These are phyloP conservation scores for Endomychus coccineus DNA, from an alignment of 2,888 invertebrate species.

Conservation along the genomic window DNA sequence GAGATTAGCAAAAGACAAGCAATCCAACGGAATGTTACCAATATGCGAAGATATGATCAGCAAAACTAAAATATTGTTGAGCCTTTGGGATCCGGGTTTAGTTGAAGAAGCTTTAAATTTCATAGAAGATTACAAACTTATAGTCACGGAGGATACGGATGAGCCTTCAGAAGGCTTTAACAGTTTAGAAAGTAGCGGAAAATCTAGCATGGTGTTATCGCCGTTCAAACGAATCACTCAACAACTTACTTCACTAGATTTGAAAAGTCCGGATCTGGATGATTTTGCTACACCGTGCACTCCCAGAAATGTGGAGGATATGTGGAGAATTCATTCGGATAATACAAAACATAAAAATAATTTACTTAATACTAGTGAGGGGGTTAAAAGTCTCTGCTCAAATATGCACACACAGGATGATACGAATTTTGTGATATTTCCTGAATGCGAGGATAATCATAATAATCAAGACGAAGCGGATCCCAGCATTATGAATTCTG, in stretches of 20 bases:
- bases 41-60: constrained; percentile 70
- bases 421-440: constrained; percentile 51
- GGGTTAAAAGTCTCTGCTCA: constrained; percentile 34
- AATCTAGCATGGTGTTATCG: constrained; percentile 46
- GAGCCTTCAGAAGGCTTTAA: constrained; percentile 38
- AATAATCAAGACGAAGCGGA: no score
- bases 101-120: constrained; percentile 81
- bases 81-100: constrained; percentile 77
- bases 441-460: constrained; percentile 48
- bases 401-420: constrained; percentile 41
- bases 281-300: constrained; percentile 63
- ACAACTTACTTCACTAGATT: constrained; percentile 63
- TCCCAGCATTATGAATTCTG: constrained; percentile 7
- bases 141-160: constrained; percentile 39
- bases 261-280: constrained; percentile 65
- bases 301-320: constrained; percentile 53
- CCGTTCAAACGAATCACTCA: constrained; percentile 73
- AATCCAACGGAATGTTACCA: constrained; percentile 65
- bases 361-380: constrained; percentile 39
- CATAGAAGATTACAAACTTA: constrained; percentile 68
- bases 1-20: constrained; percentile 65
- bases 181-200: constrained; percentile 31
- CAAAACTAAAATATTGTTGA: constrained; percentile 70
- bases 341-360: constrained; percentile 31
- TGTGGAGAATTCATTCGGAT: constrained; percentile 57